Evolutionary conservation across 2,113 vertebrate genomes (phyloP).

Genomic region (Corythoichthys haematopterus): DNA sequence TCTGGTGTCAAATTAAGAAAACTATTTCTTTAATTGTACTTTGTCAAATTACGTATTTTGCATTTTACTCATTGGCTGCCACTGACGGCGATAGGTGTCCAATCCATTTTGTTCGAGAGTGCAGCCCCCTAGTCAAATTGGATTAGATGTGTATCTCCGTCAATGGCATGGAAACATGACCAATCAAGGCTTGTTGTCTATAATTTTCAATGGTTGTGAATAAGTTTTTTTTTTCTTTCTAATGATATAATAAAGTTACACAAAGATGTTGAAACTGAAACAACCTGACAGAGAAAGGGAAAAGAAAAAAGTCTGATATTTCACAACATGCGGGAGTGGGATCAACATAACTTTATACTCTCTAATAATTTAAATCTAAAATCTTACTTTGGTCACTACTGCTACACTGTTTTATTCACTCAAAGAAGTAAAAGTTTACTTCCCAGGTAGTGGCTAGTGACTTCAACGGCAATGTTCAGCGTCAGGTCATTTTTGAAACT

Average conservation of each 20-base stretch:
- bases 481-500: not conserved
- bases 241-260: slow-evolving; percentile 19
- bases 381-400: not conserved
- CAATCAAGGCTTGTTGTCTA: no score
- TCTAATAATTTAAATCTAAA: not conserved
- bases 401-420: not conserved
- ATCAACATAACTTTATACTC: not conserved
- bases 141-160: no score
- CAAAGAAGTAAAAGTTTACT: not conserved
- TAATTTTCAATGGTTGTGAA: no score
- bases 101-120: no score
- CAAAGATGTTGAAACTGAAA: slow-evolving; percentile 22
- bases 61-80: not conserved
- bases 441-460: not conserved
- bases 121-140: no score
- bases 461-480: not conserved
- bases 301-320: slow-evolving; percentile 11
- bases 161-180: no score
- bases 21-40: not conserved
- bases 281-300: slow-evolving; percentile 6
- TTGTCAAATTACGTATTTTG: not conserved
- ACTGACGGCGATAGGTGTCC: no score
- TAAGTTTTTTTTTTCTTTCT: not conserved
- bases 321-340: not conserved
- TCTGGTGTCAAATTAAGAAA: not conserved